Evolutionary conservation across 2,888 invertebrate genomes (phyloP), one percentile per base, ranked within the genome.

Genomic region (Aplocera efformata): DNA sequence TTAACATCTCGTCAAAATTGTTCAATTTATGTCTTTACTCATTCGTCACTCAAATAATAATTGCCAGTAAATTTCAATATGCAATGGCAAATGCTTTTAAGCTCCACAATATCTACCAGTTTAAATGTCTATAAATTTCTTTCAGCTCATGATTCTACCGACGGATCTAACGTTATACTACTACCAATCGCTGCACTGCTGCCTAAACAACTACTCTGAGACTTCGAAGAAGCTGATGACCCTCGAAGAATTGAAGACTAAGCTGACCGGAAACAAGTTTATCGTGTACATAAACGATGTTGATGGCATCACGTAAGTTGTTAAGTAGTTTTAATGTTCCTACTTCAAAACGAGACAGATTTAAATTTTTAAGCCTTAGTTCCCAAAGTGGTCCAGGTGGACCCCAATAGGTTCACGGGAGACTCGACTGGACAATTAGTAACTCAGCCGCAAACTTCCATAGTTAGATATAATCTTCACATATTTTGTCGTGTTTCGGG

Each of bases 131-230:
- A n/a, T n/a, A n/a, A n/a, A 30, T 28, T 17, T 32, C 7, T 72
- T 75, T 5, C 66, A 91, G 91, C 68, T 90, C 34, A 79, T 89
- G 74, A 83, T 86, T 27, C 66, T 91, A 22, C 91, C 91, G 0
- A 79, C 83, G 8, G 85, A 89, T 45, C 69, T 91, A 13, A 81
- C 88, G 20, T 78, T 82, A 1, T 88, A 86, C 60, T 88, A 82
- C 65, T 88, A 89, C 53, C 79, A 89, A 43, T 79, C 88, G 0
- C 51, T 91, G 37, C 73, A 76, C 35, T 90, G 90, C 49, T 67
- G 72, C 17, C 65, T 90, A 8, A 85, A 90, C 62, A 90, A 90
- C 67, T 80, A 79, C 58, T 73, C 76, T 0, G 52, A 60, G 0
- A 84, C 88, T 1, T 78, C 79, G 0, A 79, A 79, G 7, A 70